These are phyloP conservation scores for Rynchops niger DNA, from an alignment of 2,113 vertebrate species.

Conservation along the genomic window DNA sequence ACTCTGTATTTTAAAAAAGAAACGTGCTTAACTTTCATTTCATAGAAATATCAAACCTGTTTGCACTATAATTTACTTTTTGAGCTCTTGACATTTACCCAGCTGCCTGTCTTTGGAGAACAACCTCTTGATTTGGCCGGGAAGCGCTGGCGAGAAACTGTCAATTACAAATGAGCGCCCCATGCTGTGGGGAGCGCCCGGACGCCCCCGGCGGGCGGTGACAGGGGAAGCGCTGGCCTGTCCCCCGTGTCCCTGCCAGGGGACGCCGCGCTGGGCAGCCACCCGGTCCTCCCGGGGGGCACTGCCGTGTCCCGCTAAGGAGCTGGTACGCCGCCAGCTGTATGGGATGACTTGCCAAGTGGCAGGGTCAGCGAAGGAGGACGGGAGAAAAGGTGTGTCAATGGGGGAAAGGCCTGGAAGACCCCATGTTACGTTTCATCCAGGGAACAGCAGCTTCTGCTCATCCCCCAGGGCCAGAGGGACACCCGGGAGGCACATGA, in stretches of 20 bases:
- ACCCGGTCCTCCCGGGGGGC: background rate
- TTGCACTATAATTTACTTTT: conserved; percentile 84
- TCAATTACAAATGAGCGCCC: conserved; percentile 22
- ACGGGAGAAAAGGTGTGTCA: background rate
- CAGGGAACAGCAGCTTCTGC: background rate
- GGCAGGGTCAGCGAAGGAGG: accelerated
- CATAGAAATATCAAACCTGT: conserved; percentile 87
- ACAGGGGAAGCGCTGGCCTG: background rate
- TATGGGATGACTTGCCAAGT: too few species aligned
- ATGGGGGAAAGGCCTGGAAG: too few species aligned
- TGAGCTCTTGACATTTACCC: conserved; percentile 84
- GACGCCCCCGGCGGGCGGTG: too few species aligned
- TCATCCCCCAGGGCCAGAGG: background rate
- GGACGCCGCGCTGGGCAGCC: background rate
- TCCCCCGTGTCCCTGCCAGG: background rate
- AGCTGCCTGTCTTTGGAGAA: conserved; percentile 80
- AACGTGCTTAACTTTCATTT: conserved; percentile 82
- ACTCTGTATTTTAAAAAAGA: conserved; percentile 82
- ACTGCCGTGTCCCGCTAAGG: background rate
- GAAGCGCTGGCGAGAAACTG: conserved; percentile 46
- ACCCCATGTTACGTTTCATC: accelerated
- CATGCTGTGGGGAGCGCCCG: conserved; percentile 7
- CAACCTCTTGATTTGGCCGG: conserved; percentile 75
- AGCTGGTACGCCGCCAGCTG: background rate
- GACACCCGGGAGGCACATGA: accelerated